Base-by-base conservation (phyloP, 1,140 invertebrate species). In the Drosophila sulfurigaster region DNA sequence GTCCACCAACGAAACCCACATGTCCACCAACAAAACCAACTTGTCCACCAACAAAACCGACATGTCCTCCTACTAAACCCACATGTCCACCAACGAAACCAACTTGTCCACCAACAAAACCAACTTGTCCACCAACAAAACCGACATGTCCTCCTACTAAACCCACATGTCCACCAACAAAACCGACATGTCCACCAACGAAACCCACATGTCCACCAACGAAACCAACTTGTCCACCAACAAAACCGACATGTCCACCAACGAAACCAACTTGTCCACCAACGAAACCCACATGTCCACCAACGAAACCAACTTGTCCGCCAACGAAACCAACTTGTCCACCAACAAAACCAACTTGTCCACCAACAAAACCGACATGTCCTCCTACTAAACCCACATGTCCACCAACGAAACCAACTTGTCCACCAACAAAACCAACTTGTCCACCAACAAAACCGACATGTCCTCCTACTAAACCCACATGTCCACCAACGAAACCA, bases 371-470 rank as follows among this genome's bases (percentile, higher is more conserved):
- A 38, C 35, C 35, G 1, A 13, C 10, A 11, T 28, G 35, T 11
- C 35, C 54, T 5, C 8, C 54, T 20, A 13, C 54, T 1, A 16
- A 58, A 15, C 6, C 56, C 3, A 10, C 54, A 46, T 13, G 13
- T 10, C 11, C 45, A 46, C 11, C 45, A n/a, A 45, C 43, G 2
- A 13, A 45, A 13, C 43, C 43, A 8, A n/a, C 43, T 8, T 45
- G 43, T 10, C 35, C 35, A 38, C 8, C 35, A 10, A 45, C 35
- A 1, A 10, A 38, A 38, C 35, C 54, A 1, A 41, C 56, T 5
- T 32, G 16, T 5, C 11, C 43, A 45, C 56, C 56, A 1, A 45
- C 56, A 3, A 38, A 58, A 58, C 38, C 56, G 28, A 32, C 56
- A 28, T 16, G 5, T n/a, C 35, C 32, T 16, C 43, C 43, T 1